Percentiles rank a stretch among this genome's conserved stretches.
Conservation (phyloP, 2,888 invertebrate species). For the Drosophila pegasa region DNA sequence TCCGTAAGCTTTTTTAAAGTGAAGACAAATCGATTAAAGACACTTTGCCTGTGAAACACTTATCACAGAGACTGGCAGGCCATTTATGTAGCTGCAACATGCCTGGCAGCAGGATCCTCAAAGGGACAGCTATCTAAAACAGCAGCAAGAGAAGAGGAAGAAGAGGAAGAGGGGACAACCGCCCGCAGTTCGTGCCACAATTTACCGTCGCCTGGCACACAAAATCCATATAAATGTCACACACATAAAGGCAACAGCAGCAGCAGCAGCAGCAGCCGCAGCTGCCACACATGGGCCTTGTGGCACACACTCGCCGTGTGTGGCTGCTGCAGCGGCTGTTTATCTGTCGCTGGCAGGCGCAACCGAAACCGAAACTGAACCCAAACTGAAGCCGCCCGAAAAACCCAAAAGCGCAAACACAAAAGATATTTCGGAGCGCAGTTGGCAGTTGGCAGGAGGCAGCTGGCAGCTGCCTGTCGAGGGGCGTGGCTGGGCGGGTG, state of each 20-base stretch:
- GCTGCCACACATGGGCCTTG: constrained; percentile 46
- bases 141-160: not conserved
- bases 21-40: constrained; percentile 6
- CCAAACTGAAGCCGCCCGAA: constrained; percentile 26
- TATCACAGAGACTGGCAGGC: constrained; percentile 29
- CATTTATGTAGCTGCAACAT: constrained; percentile 24
- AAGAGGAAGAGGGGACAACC: not conserved
- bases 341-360: constrained; percentile 27
- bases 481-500: constrained; percentile 9
- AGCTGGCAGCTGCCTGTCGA: not conserved
- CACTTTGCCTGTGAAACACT: constrained; percentile 17
- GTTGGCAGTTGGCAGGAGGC: not conserved
- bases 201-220: constrained; percentile 31
- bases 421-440: constrained; percentile 52
- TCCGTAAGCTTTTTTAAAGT: not conserved
- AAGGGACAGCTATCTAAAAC: constrained; percentile 16
- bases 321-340: constrained; percentile 39
- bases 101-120: constrained; percentile 13
- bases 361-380: constrained; percentile 23
- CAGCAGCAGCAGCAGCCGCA: constrained; percentile 40
- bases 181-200: constrained; percentile 48
- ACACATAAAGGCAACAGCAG: constrained; percentile 29
- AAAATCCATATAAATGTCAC: constrained; percentile 62
- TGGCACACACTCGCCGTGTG: constrained; percentile 58
- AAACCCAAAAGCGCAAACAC: constrained; percentile 21